Evolutionary conservation across 2,888 invertebrate genomes (phyloP).

Genomic region (Apotomis betuletana): DNA sequence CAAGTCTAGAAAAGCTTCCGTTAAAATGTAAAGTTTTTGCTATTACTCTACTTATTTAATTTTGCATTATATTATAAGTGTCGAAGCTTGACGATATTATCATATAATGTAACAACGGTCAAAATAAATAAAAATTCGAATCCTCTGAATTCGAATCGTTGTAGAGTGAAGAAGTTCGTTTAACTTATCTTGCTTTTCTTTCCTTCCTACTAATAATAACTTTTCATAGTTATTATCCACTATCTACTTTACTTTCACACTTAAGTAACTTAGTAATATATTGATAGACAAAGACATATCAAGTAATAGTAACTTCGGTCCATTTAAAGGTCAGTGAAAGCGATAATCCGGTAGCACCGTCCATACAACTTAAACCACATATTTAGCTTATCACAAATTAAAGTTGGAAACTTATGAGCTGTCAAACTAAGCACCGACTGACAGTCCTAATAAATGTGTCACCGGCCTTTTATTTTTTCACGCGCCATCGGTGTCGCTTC

Average conservation of each 20-base stretch:
- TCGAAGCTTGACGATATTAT: not conserved
- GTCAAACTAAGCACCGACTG: slow-evolving; percentile 70
- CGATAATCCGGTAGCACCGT: slow-evolving; percentile 71
- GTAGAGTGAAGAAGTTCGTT: too few relatives aligned
- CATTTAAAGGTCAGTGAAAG: slow-evolving; percentile 61
- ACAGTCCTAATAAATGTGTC: slow-evolving; percentile 81
- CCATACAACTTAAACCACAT: slow-evolving; percentile 60
- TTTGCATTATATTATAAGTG: not conserved
- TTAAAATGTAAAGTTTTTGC: slow-evolving; percentile 9
- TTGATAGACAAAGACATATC: slow-evolving; percentile 22
- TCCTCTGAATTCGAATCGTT: too few relatives aligned
- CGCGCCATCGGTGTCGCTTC: slow-evolving; percentile 71
- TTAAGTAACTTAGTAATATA: slow-evolving; percentile 8
- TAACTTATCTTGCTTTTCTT: not conserved
- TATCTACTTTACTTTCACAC: slow-evolving; percentile 1
- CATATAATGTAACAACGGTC: not conserved
- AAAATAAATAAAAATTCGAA: too few relatives aligned
- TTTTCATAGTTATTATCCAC: not conserved
- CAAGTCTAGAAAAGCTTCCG: not conserved
- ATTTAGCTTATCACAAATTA: slow-evolving; percentile 81
- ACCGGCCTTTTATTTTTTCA: slow-evolving; percentile 67
- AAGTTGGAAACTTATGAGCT: slow-evolving; percentile 74
- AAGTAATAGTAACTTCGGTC: slow-evolving; percentile 19
- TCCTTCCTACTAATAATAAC: not conserved
- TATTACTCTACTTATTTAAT: slow-evolving; percentile 3